Evolutionary conservation across 2,797 vertebrate species (phyloP).

Genomic region (Gallinago nigripennis): DNA sequence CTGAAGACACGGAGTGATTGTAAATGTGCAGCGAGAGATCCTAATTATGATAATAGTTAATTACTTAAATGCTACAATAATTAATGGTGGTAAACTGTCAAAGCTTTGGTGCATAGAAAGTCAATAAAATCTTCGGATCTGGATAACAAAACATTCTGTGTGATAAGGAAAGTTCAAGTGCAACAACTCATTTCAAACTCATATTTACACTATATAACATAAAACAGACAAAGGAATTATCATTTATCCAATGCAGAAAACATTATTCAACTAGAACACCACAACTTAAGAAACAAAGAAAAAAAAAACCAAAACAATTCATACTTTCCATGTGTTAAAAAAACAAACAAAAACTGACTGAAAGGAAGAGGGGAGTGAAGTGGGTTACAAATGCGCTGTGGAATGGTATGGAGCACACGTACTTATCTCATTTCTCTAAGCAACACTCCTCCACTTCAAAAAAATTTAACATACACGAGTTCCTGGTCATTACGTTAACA

Average conservation of each 20-base stretch:
- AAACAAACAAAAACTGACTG: neutral
- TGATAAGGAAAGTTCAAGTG: slow-evolving; percentile 39
- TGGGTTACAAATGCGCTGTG: neutral
- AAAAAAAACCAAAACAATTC: neutral
- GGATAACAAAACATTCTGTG: slow-evolving; percentile 27
- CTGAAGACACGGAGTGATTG: slow-evolving; percentile 1
- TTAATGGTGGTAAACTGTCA: slow-evolving; percentile 44
- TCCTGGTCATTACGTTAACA: neutral
- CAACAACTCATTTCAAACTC: slow-evolving; percentile 29
- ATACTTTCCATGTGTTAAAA: neutral
- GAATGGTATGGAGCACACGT: slow-evolving; percentile 37
- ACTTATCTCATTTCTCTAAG: neutral
- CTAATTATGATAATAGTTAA: neutral
- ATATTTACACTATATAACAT: slow-evolving; percentile 50
- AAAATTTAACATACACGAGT: neutral
- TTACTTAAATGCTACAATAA: slow-evolving; percentile 29
- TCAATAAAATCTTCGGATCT: neutral
- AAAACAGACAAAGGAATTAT: slow-evolving; percentile 30
- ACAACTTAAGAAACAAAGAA: neutral
- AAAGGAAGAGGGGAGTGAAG: slow-evolving; percentile 36
- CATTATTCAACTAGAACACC: slow-evolving; percentile 39
- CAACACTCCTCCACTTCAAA: neutral
- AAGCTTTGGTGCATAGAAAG: slow-evolving; percentile 55
- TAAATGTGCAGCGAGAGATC: neutral
- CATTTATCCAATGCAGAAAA: slow-evolving; percentile 17